Percentiles rank a stretch among this genome's conserved stretches.
These are phyloP conservation scores for Drosophila phalerata DNA, from an alignment of 2,888 invertebrate genomes.

Conservation along the genomic window DNA sequence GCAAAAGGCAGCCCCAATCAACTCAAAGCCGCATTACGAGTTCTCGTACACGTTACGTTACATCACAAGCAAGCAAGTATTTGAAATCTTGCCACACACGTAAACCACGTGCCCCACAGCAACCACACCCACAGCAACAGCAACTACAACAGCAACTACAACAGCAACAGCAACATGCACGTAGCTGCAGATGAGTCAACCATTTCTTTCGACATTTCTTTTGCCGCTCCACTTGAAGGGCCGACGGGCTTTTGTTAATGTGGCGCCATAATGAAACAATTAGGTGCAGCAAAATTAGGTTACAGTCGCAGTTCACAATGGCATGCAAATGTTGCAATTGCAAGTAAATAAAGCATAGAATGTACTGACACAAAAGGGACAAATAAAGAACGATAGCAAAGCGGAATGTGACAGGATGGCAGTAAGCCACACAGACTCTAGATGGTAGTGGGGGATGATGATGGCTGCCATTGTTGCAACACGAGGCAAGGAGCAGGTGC, in stretches of 20 bases:
- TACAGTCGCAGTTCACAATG: slow-evolving; percentile 72
- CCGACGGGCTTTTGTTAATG: slow-evolving; percentile 63
- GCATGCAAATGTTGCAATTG: slow-evolving; percentile 73
- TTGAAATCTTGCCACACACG: slow-evolving; percentile 47
- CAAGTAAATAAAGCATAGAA: slow-evolving; percentile 64
- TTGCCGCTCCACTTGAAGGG: slow-evolving; percentile 48
- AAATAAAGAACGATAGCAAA: slow-evolving; percentile 49
- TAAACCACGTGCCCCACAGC: slow-evolving; percentile 30
- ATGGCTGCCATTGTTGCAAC: slow-evolving; percentile 16
- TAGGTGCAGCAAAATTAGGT: slow-evolving; percentile 82
- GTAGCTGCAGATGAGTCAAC: slow-evolving; percentile 11
- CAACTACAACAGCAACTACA: slow-evolving; percentile 12
- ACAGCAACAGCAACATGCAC: neutral
- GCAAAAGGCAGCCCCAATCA: slow-evolving; percentile 68
- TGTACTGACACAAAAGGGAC: slow-evolving; percentile 41
- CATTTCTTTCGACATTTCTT: slow-evolving; percentile 59
- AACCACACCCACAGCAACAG: slow-evolving; percentile 6
- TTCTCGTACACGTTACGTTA: slow-evolving; percentile 23
- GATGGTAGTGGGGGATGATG: no score
- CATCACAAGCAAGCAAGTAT: slow-evolving; percentile 18
- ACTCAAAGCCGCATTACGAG: slow-evolving; percentile 63
- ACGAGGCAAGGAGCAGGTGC: neutral
- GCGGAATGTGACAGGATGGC: slow-evolving; percentile 54
- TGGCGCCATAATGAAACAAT: slow-evolving; percentile 82
- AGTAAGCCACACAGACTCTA: slow-evolving; percentile 1